phyloP scores from a whole-genome alignment of 2,797 vertebrate genomes.

The Artibeus lituratus region DNA sequence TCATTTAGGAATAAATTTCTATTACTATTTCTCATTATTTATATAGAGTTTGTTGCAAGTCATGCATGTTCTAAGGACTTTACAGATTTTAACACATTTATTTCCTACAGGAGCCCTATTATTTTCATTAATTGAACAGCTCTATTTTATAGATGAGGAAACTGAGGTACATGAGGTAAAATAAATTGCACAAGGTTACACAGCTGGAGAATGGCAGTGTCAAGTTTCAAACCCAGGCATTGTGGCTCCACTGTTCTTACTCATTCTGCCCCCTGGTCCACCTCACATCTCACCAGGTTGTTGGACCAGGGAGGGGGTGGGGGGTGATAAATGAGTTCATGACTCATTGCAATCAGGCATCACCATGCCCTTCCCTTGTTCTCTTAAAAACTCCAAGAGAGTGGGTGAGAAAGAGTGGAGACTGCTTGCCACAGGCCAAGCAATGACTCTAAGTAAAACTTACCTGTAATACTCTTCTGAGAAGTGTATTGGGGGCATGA shows the following conservation, averaged over 20 bases:
- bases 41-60: background rate
- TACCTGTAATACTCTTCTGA: background rate
- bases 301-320: background rate
- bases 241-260: background rate
- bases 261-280: background rate
- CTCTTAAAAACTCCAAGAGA: background rate
- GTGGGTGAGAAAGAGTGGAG: fast-evolving
- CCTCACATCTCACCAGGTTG: background rate
- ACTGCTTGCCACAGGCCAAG: fast-evolving
- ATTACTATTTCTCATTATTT: background rate
- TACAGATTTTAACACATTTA: background rate
- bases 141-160: background rate
- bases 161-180: background rate
- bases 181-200: background rate
- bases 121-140: background rate
- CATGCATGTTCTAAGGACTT: background rate
- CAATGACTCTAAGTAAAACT: background rate
- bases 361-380: background rate
- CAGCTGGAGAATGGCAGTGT: background rate
- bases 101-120: background rate
- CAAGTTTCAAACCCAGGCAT: background rate
- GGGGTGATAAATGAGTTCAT: background rate
- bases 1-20: background rate
- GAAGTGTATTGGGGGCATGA: background rate
- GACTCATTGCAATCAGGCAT: background rate